Evolutionary conservation across 2,797 vertebrate species (phyloP).

Genomic region (Myotis vivesi): DNA sequence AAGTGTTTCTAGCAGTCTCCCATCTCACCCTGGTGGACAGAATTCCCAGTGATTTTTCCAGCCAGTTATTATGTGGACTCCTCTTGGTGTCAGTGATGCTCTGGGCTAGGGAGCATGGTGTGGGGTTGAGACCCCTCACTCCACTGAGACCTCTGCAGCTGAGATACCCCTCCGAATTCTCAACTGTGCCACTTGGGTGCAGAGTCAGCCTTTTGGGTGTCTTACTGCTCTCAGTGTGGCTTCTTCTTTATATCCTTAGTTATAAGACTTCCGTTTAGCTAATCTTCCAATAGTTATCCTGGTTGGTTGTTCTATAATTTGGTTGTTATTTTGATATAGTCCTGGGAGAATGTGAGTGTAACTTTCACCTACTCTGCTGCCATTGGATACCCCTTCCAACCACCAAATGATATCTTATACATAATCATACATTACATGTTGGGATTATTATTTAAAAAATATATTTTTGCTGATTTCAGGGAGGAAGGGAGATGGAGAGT

Average conservation of each 20-base stretch:
- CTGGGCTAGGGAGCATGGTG: neutral
- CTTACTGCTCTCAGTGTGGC: neutral
- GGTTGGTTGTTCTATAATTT: neutral
- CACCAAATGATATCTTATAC: neutral
- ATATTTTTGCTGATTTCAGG: too few relatives aligned
- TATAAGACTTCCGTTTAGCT: neutral
- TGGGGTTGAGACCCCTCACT: neutral
- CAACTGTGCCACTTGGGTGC: neutral
- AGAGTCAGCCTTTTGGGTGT: neutral
- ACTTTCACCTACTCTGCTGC: neutral
- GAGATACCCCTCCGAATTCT: neutral
- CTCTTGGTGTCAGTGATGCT: neutral
- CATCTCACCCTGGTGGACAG: neutral
- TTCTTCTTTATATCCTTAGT: neutral
- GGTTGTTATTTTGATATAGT: neutral
- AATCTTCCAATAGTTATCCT: neutral
- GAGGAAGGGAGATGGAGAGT: too few relatives aligned
- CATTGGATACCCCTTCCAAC: neutral
- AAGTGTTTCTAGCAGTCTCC: neutral
- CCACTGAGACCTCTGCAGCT: neutral
- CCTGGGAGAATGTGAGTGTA: neutral
- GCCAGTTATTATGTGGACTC: neutral
- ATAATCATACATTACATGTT: neutral
- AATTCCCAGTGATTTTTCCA: neutral
- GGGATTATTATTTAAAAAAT: neutral